Conservation (phyloP, 2,113 vertebrate genomes). For the Gobiocypris rarus region DNA sequence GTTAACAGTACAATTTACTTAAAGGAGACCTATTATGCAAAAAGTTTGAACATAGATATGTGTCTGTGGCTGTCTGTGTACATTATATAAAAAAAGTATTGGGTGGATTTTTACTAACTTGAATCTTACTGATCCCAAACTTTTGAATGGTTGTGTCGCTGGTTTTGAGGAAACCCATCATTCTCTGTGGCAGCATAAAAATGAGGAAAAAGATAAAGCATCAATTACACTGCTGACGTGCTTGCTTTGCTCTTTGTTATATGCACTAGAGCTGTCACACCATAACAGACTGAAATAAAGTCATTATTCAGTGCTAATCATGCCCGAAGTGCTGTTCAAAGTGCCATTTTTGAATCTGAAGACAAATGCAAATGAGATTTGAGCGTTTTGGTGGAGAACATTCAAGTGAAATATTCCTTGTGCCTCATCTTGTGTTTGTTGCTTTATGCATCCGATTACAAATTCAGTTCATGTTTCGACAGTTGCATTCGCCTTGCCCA, state of each 20-base stretch:
- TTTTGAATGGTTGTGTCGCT: no score
- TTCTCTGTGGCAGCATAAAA: neutral
- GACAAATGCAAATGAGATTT: neutral
- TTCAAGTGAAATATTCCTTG: neutral
- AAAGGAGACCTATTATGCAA: no score
- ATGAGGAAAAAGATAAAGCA: neutral
- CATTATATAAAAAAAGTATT: no score
- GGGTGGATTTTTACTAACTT: no score
- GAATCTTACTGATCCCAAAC: no score
- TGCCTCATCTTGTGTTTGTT: neutral
- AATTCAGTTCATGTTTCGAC: slow-evolving; percentile 50
- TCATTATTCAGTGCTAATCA: neutral
- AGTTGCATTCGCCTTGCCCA: slow-evolving; percentile 29
- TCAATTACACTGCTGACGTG: neutral
- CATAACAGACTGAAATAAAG: neutral
- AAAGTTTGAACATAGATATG: no score
- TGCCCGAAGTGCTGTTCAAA: neutral
- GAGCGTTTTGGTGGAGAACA: neutral
- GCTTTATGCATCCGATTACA: slow-evolving; percentile 50
- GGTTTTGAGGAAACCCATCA: no score
- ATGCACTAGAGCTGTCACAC: neutral
- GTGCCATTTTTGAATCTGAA: neutral
- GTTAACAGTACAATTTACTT: neutral
- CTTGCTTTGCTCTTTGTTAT: neutral
- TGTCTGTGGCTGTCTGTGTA: no score